Base-by-base conservation (phyloP, 2,113 vertebrate genomes). In the Hippocampus comes region DNA sequence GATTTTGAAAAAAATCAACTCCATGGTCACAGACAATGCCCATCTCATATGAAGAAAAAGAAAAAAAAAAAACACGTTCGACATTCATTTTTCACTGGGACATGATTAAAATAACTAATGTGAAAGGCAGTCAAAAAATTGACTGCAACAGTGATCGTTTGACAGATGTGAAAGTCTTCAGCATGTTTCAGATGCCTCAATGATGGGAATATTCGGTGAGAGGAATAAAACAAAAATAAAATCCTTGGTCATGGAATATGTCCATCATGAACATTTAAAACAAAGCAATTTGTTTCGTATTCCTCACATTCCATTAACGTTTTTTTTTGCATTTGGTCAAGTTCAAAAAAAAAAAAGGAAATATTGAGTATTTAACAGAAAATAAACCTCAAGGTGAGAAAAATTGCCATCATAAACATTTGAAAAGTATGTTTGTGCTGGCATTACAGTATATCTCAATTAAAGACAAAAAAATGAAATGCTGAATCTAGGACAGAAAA, bases 401-500 rank as follows among this genome's bases (percentile, higher is more conserved):
- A 11, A 59, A 55, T 21, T 51, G 1, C 53, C 21, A 21, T 2
- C 20, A 6, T 55, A 21, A 57, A 57, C 23, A 57, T 14, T 14
- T 30, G 25, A 38, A 61, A 61, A 61, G 8, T 25, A 17, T 18
- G 34, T 61, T 56, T 56, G 17, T 51, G 15, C 21, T 11, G 9
- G 25, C 30, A 9, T 15, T 38, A 25, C 25, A 25, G 25, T 25
- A 80, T 78, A 85, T 46, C 63, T 76, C 68, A 89, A 74, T 77
- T 60, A 17, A 6, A 27, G 15, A 60, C 3, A 17, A 30, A 30
- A 55, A n/a, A 23, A 1, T 9, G 15, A 34, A 30, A 61, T 18
- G 14, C 27, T 61, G 27, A 61, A 5, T 61, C 14, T 34, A 25
- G 1, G 4, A 61, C 59, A 61, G 15, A 34, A 30, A 15, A 30